These are phyloP conservation scores for Pachliopta kotzebuea DNA, from an alignment of 2,888 invertebrate species.

Conservation along the genomic window DNA sequence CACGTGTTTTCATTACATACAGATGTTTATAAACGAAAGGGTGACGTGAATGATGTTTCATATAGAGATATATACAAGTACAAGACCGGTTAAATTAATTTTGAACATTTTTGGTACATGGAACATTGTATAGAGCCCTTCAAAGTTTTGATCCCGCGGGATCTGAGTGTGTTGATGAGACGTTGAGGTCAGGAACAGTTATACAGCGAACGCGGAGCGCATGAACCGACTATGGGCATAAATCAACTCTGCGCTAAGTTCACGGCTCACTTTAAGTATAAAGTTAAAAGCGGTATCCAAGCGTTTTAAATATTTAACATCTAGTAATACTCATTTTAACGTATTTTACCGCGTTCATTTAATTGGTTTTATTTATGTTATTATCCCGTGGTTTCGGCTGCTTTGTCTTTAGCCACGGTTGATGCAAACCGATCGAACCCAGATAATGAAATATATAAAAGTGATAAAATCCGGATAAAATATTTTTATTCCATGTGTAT, in stretches of 20 bases:
- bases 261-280: constrained; percentile 35
- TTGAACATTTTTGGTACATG: constrained; percentile 25
- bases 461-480: too few species aligned
- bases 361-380: too few species aligned
- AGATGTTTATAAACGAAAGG: constrained; percentile 3
- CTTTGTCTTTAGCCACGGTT: too few species aligned
- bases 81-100: constrained; percentile 24
- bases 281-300: constrained; percentile 36
- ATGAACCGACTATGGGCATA: constrained; percentile 65
- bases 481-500: too few species aligned
- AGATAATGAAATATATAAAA: too few species aligned
- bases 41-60: background rate
- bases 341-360: too few species aligned
- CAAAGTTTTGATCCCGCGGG: constrained; percentile 44
- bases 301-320: too few species aligned
- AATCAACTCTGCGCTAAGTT: constrained; percentile 62
- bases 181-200: constrained; percentile 66
- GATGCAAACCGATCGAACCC: too few species aligned
- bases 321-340: too few species aligned
- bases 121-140: constrained; percentile 33
- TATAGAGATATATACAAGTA: constrained; percentile 12
- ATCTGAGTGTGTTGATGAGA: constrained; percentile 65
- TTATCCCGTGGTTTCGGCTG: too few species aligned
- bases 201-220: constrained; percentile 58
- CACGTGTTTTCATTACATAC: background rate